These are phyloP conservation scores for Neolamprologus sp. DNA, from an alignment of 2,113 vertebrate genomes.

Conservation along the genomic window DNA sequence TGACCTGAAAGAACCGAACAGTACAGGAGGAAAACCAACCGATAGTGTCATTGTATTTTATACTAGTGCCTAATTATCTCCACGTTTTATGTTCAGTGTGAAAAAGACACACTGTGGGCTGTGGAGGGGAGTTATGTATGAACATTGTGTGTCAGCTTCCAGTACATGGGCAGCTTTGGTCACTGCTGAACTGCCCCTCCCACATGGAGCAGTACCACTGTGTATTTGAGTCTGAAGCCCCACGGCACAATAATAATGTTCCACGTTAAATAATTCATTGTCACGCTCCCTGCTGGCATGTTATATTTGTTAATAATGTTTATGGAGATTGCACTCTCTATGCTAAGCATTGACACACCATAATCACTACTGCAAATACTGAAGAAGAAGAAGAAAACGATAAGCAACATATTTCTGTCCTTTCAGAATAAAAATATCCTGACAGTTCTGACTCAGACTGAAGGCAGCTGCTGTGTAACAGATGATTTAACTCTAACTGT, in stretches of 20 bases:
- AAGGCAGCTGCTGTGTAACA: neutral
- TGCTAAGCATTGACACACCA: neutral
- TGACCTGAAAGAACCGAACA: neutral
- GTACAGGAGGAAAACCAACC: neutral
- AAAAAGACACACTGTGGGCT: neutral
- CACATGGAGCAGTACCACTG: neutral
- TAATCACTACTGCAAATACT: neutral
- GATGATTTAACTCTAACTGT: neutral
- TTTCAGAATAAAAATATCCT: neutral
- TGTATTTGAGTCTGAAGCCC: neutral
- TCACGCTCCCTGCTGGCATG: neutral
- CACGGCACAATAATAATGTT: neutral
- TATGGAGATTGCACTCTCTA: neutral
- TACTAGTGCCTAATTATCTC: neutral
- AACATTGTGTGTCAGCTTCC: neutral
- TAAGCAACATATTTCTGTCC: neutral
- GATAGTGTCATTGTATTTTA: neutral
- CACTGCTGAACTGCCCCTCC: neutral
- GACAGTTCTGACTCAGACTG: neutral
- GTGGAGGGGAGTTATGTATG: neutral
- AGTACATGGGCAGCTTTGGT: neutral
- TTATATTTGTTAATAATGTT: neutral
- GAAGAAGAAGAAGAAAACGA: neutral
- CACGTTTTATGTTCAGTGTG: neutral
- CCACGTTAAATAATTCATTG: neutral